These are phyloP conservation scores for Amphipoea lucens DNA, from an alignment of 2,888 invertebrate genomes.

Conservation along the genomic window DNA sequence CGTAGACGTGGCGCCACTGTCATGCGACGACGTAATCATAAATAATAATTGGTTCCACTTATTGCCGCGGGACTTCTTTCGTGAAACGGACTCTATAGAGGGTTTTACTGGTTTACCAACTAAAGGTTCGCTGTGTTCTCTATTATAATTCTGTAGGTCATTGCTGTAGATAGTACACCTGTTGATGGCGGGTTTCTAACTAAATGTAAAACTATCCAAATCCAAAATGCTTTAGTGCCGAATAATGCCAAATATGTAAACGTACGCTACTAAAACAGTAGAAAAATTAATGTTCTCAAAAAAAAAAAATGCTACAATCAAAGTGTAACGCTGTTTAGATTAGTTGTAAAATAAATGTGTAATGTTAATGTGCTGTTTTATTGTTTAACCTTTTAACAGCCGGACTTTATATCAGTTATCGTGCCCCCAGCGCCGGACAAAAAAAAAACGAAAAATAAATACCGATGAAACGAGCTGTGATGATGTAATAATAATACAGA, in stretches of 20 bases:
- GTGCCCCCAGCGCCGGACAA: no score
- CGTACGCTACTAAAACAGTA: background rate
- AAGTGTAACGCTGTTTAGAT: slow-evolving; percentile 53
- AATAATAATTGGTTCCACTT: no score
- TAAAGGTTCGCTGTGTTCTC: background rate
- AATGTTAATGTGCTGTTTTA: slow-evolving; percentile 35
- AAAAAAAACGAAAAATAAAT: no score
- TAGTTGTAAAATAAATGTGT: slow-evolving; percentile 49
- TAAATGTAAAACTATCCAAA: background rate
- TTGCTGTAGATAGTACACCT: background rate
- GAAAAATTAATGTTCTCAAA: background rate
- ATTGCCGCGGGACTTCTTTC: no score
- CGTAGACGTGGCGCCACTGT: no score
- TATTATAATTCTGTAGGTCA: background rate
- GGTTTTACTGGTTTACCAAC: background rate
- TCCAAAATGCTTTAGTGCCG: slow-evolving; percentile 17
- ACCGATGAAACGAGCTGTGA: no score
- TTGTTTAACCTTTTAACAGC: background rate
- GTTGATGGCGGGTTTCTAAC: background rate
- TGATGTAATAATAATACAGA: no score
- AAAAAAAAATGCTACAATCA: slow-evolving; percentile 38
- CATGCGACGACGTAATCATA: no score
- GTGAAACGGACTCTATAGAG: no score
- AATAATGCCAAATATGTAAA: background rate
- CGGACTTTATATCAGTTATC: no score